Evolutionary conservation across 2,797 vertebrate genomes (phyloP), one percentile per base, ranked within the genome.

Genomic region (Philypnodon macrostomus): DNA sequence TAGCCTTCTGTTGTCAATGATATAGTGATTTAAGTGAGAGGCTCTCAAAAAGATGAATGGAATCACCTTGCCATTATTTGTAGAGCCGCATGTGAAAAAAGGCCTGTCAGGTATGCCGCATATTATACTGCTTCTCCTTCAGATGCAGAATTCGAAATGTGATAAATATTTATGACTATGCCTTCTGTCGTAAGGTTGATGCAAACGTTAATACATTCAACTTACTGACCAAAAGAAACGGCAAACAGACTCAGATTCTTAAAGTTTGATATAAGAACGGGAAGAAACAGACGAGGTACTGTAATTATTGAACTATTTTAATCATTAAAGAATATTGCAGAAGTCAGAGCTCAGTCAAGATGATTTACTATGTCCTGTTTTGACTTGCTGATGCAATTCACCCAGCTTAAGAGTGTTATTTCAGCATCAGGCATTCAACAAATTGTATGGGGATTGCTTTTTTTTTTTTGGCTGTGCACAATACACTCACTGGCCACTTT

Each of bases 151-250:
- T 47, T 41, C 42, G 33, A 30, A 41, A 17, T 15, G 18, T 40
- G 17, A 39, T 53, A 36, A 49, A 61, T 63, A 63, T 58, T 40
- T 39, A 57, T 63, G 40, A 31, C 7, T 19, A 0, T 0, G n/a
- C 12, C 4, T 13, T 49, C 44, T 35, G 30, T 47, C 29, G 26
- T 64, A 23, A 59, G 39, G 40, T 51, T 47, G 35, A 61, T 32
- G 17, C n/a, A n/a, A n/a, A n/a, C n/a, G n/a, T 37, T 59, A 49
- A 64, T 61, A 41, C 21, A 50, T 64, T 54, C 38, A 31, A 41
- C 5, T 2, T 33, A 36, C 16, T 21, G 46, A 42, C 17, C 42
- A 39, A 57, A 57, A 31, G 24, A 11, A 45, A 33, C 4, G 15
- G 26, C 48, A 52, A 16, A 42, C 30, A 47, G 16, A 29, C 11